Conservation (phyloP, 2,888 invertebrate genomes). For the Brachypalpus laphriformis region DNA sequence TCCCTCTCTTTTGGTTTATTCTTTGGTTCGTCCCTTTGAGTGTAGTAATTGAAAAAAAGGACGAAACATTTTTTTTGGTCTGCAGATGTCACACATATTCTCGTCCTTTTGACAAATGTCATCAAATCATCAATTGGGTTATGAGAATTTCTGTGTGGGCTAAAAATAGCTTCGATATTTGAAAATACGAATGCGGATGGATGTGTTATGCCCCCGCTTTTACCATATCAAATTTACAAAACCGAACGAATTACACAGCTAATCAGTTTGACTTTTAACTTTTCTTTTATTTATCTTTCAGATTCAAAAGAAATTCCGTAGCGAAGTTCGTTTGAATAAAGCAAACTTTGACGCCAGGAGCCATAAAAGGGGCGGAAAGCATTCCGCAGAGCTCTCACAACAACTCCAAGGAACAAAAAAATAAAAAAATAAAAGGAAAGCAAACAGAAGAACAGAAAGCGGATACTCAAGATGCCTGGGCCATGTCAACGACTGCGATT, state of each 20-base stretch:
- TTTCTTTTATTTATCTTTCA: slow-evolving; percentile 41
- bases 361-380: not conserved
- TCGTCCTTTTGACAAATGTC: not conserved
- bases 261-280: slow-evolving; percentile 40
- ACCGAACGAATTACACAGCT: slow-evolving; percentile 7
- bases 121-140: slow-evolving; percentile 12
- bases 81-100: not conserved
- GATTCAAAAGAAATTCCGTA: slow-evolving; percentile 13
- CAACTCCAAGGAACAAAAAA: not conserved
- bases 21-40: slow-evolving; percentile 6
- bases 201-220: not conserved
- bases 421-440: not conserved
- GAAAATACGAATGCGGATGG: not conserved
- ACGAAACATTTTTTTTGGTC: not conserved
- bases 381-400: not conserved
- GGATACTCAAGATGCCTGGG: slow-evolving; percentile 73
- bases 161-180: slow-evolving; percentile 20
- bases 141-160: slow-evolving; percentile 7
- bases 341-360: not conserved
- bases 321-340: slow-evolving; percentile 11
- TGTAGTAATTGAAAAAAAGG: slow-evolving; percentile 15
- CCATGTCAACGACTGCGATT: slow-evolving; percentile 78
- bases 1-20: not conserved
- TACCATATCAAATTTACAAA: slow-evolving; percentile 9
- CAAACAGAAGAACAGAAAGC: not conserved